A percentile compares a stretch with the other conserved stretches of the same genome.
These are phyloP conservation scores for Melanostoma mellinum DNA, from an alignment of 2,888 invertebrate genomes.

Conservation along the genomic window DNA sequence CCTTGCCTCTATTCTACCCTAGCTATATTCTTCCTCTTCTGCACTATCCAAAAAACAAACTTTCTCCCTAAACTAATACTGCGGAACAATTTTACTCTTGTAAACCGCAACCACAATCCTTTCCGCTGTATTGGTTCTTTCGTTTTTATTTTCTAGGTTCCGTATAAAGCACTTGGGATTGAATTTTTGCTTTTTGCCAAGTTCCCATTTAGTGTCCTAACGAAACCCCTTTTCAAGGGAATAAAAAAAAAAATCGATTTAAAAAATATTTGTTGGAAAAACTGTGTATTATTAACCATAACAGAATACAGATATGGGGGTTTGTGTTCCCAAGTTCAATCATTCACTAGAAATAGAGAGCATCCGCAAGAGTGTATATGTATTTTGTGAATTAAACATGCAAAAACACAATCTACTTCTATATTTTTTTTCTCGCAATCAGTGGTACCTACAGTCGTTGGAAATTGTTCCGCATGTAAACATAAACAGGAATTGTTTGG, in stretches of 20 bases:
- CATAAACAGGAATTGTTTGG: no score
- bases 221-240: constrained; percentile 5
- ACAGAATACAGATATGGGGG: not conserved
- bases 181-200: constrained; percentile 34
- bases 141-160: constrained; percentile 2
- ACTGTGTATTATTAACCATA: not conserved
- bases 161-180: not conserved
- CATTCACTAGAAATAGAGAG: not conserved
- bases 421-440: no score
- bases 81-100: constrained; percentile 25
- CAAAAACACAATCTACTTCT: no score
- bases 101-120: constrained; percentile 28
- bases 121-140: constrained; percentile 20
- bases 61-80: not conserved
- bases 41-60: no score
- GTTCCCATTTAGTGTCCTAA: constrained; percentile 24
- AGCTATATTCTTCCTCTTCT: constrained; percentile 22
- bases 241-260: constrained; percentile 31
- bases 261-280: constrained; percentile 13
- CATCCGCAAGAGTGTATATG: no score
- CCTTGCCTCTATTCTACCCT: not conserved
- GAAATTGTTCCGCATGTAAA: no score
- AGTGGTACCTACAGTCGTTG: no score
- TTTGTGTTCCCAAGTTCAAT: constrained; percentile 38
- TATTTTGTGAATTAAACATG: no score